Percentiles rank a stretch among this genome's conserved stretches.
phyloP scores from a whole-genome alignment of 2,797 vertebrate genomes.

The Bufotes viridis region DNA sequence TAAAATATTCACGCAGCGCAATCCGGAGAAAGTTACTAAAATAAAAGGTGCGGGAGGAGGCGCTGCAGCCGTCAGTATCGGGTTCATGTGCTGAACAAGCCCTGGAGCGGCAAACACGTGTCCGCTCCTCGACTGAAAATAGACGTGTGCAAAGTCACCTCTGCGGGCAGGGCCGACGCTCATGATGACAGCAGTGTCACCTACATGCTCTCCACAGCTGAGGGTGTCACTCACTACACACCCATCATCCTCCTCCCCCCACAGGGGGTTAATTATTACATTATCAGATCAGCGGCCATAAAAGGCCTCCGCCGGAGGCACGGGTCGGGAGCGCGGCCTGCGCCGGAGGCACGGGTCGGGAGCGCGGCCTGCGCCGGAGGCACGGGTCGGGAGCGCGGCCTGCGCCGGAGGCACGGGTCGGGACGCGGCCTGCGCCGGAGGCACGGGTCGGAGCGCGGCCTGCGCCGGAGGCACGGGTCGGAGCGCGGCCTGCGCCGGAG shows the following conservation, averaged over 20 bases:
- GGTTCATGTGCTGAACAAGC: neutral
- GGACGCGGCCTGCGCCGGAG: too few relatives aligned
- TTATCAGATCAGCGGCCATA: slow-evolving; percentile 9
- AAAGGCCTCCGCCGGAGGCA: neutral
- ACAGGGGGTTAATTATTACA: neutral
- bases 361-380: too few relatives aligned
- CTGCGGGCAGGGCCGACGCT: neutral
- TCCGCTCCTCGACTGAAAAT: slow-evolving; percentile 1
- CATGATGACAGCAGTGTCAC: neutral
- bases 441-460: too few relatives aligned
- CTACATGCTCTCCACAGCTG: neutral
- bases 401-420: too few relatives aligned
- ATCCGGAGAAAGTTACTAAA: slow-evolving; percentile 19
- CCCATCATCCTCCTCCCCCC: neutral
- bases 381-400: too few relatives aligned
- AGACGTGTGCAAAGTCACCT: slow-evolving; percentile 5
- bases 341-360: too few relatives aligned
- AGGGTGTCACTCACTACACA: slow-evolving; percentile 3
- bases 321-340: too few relatives aligned
- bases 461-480: too few relatives aligned
- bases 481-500: too few relatives aligned
- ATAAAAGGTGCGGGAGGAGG: neutral
- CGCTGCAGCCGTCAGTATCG: neutral
- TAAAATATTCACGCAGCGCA: slow-evolving; percentile 40
- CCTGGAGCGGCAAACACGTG: neutral